A percentile compares a stretch with the other conserved stretches of the same genome.
phyloP scores from a whole-genome alignment of 1,140 invertebrate species.

The Conus ventricosus region DNA sequence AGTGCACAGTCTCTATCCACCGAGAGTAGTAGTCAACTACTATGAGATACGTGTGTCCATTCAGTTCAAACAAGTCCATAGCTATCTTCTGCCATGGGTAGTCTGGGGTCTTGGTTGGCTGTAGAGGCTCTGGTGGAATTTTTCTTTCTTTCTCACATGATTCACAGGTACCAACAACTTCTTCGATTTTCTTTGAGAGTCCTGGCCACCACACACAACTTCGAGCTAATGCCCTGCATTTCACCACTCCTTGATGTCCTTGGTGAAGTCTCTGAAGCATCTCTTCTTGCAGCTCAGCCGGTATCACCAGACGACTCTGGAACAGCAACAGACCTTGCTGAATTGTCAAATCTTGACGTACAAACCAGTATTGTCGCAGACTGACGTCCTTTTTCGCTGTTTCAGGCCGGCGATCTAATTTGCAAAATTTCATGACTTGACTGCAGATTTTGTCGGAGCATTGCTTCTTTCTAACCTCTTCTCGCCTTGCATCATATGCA shows the following conservation, averaged over 20 bases:
- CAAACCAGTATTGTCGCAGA: background rate
- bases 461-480: conserved; percentile 29
- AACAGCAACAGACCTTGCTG: conserved; percentile 12
- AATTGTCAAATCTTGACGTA: background rate
- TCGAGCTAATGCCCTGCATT: conserved; percentile 24
- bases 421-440: conserved; percentile 14
- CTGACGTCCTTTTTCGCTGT: background rate
- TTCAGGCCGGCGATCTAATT: conserved; percentile 7
- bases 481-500: background rate
- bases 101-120: conserved; percentile 21
- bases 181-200: conserved; percentile 5
- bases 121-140: conserved; percentile 19
- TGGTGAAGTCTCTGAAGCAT: conserved; percentile 14
- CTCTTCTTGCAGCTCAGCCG: conserved; percentile 14
- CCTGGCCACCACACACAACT: conserved; percentile 14
- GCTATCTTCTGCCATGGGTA: conserved; percentile 42
- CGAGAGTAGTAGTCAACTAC: conserved; percentile 58
- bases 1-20: conserved; percentile 51
- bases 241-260: conserved; percentile 20
- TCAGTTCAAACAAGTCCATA: conserved; percentile 39
- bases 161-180: background rate
- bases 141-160: background rate
- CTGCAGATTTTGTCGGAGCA: background rate
- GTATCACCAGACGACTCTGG: conserved; percentile 14
- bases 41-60: conserved; percentile 40